A percentile compares a stretch with the other conserved stretches of the same genome.
Conservation (phyloP, 2,797 vertebrate species). For the Hirundo rustica region DNA sequence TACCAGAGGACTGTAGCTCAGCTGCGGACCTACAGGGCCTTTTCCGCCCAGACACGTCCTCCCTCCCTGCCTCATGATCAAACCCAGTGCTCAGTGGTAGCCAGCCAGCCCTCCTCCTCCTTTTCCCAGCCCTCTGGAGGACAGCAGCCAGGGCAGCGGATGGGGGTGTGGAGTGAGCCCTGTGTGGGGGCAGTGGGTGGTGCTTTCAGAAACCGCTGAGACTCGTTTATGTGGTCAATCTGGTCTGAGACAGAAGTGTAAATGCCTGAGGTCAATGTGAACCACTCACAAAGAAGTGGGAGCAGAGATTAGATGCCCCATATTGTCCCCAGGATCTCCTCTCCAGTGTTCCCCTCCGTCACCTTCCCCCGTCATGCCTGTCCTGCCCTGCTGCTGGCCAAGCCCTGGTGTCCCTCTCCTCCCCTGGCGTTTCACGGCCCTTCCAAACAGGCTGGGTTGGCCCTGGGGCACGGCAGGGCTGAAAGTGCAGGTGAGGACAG, state of each 20-base stretch:
- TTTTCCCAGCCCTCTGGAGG: not conserved
- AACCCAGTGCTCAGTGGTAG: not conserved
- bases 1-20: not conserved
- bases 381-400: not conserved
- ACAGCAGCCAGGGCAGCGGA: not conserved
- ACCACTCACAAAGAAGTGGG: not conserved
- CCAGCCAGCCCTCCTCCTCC: rapidly evolving
- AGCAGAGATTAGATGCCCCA: not conserved
- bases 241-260: not conserved
- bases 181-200: rapidly evolving
- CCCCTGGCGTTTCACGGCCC: not conserved
- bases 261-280: not conserved
- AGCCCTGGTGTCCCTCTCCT: not conserved
- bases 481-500: not conserved
- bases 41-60: not conserved
- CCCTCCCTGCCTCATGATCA: not conserved
- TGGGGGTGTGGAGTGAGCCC: rapidly evolving
- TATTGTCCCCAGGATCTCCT: not conserved
- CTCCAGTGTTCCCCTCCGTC: not conserved
- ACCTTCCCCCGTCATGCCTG: not conserved
- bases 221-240: not conserved
- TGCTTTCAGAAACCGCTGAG: rapidly evolving
- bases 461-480: not conserved
- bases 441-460: not conserved
- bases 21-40: not conserved